Evolutionary conservation across 2,113 vertebrate species (phyloP).

Genomic region (Amblyopsis rosae): DNA sequence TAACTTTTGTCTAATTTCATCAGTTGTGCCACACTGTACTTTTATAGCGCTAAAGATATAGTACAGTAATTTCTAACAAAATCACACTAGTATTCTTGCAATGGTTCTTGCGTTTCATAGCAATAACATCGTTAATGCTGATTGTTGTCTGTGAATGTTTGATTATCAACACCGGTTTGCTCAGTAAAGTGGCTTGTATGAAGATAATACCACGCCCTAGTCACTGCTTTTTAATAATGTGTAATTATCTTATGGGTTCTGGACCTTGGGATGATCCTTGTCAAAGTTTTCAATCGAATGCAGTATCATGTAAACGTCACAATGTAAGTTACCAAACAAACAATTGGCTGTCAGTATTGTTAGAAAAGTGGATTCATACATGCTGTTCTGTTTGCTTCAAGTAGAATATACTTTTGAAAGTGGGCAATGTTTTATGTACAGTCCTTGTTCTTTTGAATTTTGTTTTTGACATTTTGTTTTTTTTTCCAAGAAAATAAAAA

Average conservation of each 20-base stretch:
- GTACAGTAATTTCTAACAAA: background rate
- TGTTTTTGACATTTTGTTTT: conserved; percentile 22
- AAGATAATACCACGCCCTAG: background rate
- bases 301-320: background rate
- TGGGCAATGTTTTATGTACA: conserved; percentile 40
- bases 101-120: background rate
- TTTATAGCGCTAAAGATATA: conserved; percentile 14
- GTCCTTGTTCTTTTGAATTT: conserved; percentile 44
- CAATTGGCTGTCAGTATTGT: conserved; percentile 7
- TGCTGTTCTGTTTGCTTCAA: background rate
- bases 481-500: conserved; percentile 26
- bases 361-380: conserved; percentile 1
- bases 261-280: background rate
- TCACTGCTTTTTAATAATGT: background rate
- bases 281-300: conserved; percentile 15
- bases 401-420: conserved; percentile 9
- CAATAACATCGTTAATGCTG: background rate
- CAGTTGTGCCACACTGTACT: conserved; percentile 12
- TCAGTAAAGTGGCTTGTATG: background rate
- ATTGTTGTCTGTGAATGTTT: background rate
- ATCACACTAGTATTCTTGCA: background rate
- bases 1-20: background rate
- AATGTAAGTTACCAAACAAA: background rate
- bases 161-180: background rate
- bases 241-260: background rate